phyloP scores from a whole-genome alignment of 2,113 vertebrate genomes.

The Scophthalmus maximus region DNA sequence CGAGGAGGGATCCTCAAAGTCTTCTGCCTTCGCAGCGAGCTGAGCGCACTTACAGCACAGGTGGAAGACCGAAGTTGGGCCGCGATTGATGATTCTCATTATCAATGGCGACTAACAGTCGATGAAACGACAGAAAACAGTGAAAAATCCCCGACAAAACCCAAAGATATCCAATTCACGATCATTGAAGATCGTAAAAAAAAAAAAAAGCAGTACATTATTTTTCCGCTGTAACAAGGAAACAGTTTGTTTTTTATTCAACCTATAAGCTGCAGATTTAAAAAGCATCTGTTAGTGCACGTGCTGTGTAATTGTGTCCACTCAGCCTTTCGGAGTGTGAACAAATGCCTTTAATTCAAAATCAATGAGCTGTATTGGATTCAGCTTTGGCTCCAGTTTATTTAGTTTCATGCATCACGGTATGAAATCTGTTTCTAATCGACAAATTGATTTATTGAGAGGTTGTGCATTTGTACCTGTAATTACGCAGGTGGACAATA shows the following conservation, averaged over 20 bases:
- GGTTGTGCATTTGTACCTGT: too few species aligned
- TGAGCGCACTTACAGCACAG: not conserved
- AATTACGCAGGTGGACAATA: too few species aligned
- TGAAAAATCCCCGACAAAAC: too few species aligned
- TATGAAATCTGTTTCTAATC: constrained; percentile 7
- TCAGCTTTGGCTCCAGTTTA: constrained; percentile 9
- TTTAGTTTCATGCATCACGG: constrained; percentile 8
- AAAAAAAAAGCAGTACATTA: not conserved
- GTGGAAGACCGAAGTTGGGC: not conserved
- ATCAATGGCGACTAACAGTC: too few species aligned
- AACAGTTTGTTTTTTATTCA: not conserved
- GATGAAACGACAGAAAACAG: too few species aligned
- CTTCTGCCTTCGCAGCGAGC: not conserved
- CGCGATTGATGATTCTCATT: too few species aligned
- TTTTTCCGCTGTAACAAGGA: constrained; percentile 15
- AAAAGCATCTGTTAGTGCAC: constrained; percentile 16
- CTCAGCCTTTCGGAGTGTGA: constrained; percentile 49
- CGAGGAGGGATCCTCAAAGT: not conserved
- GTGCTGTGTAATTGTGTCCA: constrained; percentile 35
- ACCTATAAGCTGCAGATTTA: constrained; percentile 6
- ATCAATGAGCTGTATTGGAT: constrained; percentile 47
- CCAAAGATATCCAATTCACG: too few species aligned
- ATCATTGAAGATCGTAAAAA: not conserved
- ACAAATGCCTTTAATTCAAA: constrained; percentile 62
- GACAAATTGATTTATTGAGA: constrained; percentile 3